Conservation (phyloP, 1,140 invertebrate species). For the Drosophila kohkoa region DNA sequence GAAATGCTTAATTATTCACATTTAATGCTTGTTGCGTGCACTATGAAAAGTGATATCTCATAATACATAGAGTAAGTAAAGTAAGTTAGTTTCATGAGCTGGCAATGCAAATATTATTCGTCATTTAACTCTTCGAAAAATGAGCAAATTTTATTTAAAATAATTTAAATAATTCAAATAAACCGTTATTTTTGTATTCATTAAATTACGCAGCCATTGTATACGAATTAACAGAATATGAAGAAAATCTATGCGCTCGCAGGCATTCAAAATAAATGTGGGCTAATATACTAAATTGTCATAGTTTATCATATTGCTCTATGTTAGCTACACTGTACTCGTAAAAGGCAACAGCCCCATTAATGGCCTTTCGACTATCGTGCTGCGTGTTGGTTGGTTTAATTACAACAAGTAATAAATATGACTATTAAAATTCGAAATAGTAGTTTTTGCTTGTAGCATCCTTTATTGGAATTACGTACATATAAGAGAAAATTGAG, state of each 20-base stretch:
- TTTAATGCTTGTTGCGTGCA: constrained; percentile 26
- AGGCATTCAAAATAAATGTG: not conserved
- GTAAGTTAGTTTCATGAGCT: constrained; percentile 17
- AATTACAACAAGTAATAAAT: not conserved
- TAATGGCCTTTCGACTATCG: not conserved
- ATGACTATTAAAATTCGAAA: not conserved
- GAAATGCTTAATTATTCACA: constrained; percentile 38
- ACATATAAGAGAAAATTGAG: not conserved
- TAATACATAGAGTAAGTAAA: not conserved
- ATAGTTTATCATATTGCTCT: not conserved
- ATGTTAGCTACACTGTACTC: no score
- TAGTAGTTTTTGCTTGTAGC: not conserved
- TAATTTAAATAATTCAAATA: not conserved
- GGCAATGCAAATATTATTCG: constrained; percentile 25
- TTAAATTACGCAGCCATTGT: not conserved
- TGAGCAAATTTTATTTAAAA: not conserved
- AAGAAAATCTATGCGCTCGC: no score
- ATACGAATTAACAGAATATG: not conserved
- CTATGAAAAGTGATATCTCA: no score
- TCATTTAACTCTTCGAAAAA: constrained; percentile 15
- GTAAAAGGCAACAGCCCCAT: not conserved
- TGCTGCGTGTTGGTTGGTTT: not conserved
- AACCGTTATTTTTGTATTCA: not conserved
- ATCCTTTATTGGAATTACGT: not conserved
- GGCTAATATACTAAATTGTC: not conserved